Evolutionary conservation across 2,888 invertebrate species (phyloP).

Genomic region (Chloromyia formosa): DNA sequence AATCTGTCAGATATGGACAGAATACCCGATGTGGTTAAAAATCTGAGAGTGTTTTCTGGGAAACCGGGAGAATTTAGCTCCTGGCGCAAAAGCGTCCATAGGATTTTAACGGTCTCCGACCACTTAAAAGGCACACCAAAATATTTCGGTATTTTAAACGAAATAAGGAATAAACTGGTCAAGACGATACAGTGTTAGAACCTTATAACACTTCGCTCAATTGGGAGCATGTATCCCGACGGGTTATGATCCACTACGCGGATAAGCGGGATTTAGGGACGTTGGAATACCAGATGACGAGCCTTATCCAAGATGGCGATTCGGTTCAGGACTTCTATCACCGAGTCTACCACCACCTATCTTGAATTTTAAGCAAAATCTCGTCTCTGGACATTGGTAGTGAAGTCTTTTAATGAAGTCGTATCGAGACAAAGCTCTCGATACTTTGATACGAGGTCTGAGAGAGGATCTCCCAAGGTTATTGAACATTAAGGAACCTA

Average conservation of each 20-base stretch:
- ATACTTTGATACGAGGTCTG: too few species aligned
- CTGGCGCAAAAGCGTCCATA: slow-evolving; percentile 21
- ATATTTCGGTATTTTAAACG: slow-evolving; percentile 2
- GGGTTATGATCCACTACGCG: slow-evolving; percentile 44
- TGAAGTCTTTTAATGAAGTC: too few species aligned
- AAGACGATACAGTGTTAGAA: slow-evolving; percentile 31
- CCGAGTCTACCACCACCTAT: too few species aligned
- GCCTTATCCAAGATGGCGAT: too few species aligned
- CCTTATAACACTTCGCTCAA: slow-evolving; percentile 44
- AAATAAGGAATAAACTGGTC: not conserved
- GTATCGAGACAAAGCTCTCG: too few species aligned
- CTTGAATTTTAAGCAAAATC: too few species aligned
- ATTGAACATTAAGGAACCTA: too few species aligned
- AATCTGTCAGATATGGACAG: too few species aligned
- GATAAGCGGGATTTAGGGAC: slow-evolving; percentile 48
- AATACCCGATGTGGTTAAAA: slow-evolving; percentile 35
- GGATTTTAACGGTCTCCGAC: slow-evolving; percentile 5
- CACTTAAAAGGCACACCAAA: slow-evolving; percentile 27
- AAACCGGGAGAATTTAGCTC: slow-evolving; percentile 14
- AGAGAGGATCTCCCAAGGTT: too few species aligned
- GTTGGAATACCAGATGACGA: slow-evolving; percentile 49
- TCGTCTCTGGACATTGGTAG: too few species aligned
- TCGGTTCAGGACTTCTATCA: too few species aligned
- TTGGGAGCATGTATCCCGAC: slow-evolving; percentile 38
- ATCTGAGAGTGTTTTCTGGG: slow-evolving; percentile 7